Evolutionary conservation across 2,888 invertebrate species (phyloP), one percentile per base, ranked within the genome.

Genomic region (Onthophagus sagittarius): DNA sequence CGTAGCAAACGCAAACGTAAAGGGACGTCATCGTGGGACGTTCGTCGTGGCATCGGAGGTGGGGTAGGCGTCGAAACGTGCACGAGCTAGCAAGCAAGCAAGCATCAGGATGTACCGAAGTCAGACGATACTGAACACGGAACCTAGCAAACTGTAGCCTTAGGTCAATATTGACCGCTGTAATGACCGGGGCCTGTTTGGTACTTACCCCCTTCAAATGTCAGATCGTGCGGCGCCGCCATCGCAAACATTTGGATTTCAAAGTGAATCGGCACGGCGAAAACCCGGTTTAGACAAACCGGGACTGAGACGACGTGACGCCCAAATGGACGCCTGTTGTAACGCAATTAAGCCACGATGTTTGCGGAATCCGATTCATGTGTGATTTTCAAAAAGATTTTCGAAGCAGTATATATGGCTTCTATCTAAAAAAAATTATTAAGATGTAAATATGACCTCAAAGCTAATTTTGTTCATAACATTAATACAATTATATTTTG

Each of bases 181-280:
- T 76, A 75, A 75, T 75, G 75, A 75, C 72, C 72, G 69, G 65
- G 71, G 23, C 23, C 39, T 75, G 75, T 75, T 23, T 75, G 75
- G 73, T 75, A 75, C 76, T 77, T 78, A 78, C 74, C 76, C 76
- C 76, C 76, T 77, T 78, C 78, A 78, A 78, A 78, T 73, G 78
- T 77, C 77, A 77, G 77, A 76, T 77, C 76, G 72, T 76, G 74
- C 39, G 39, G 39, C 39, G 78, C 76, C 74, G 76, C 74, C 75
- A 69, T 67, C 31, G 75, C 75, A 78, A 78, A 78, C 77, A 78
- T 76, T 77, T 76, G 76, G 78, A 76, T 78, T 77, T 74, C 73
- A 70, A 74, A 74, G 74, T 74, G 72, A 72, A 72, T 74, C 71
- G 23, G 69, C 70, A 62, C 69, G 71, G 31, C 32, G 67, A 67